A percentile compares a stretch with the other conserved stretches of the same genome.
phyloP scores from a whole-genome alignment of 2,797 vertebrate species.

The Acanthornis magna region DNA sequence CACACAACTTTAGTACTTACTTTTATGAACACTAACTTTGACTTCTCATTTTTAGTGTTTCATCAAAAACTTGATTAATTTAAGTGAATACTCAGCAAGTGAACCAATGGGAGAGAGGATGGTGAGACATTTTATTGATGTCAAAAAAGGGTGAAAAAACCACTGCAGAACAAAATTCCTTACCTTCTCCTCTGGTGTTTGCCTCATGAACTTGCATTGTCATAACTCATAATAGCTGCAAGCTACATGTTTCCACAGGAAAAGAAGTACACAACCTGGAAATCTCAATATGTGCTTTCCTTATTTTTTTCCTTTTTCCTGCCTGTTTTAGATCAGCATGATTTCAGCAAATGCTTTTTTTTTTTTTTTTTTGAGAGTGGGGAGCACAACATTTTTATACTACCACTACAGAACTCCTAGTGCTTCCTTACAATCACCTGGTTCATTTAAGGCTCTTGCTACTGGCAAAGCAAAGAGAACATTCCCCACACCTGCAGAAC shows the following conservation, averaged over 20 bases:
- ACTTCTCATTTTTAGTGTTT: neutral
- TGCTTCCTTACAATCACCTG: neutral
- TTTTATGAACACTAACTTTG: neutral
- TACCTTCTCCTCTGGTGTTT: neutral
- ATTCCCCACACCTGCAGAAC: neutral
- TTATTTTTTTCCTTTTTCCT: neutral
- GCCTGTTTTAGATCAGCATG: neutral
- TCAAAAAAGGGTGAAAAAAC: neutral
- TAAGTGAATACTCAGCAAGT: neutral
- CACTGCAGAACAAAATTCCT: neutral
- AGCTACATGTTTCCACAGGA: neutral
- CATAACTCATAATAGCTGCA: neutral
- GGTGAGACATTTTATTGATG: neutral
- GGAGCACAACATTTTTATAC: neutral
- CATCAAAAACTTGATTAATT: neutral
- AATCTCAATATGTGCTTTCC: neutral
- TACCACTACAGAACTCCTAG: neutral
- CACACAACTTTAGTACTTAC: neutral
- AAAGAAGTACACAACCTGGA: neutral
- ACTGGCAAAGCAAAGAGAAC: neutral
- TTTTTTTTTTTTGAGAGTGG: neutral
- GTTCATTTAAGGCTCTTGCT: conserved; percentile 16
- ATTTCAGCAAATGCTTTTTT: neutral
- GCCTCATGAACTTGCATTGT: neutral
- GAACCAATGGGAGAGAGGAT: neutral